Percentiles rank a stretch among this genome's conserved stretches.
phyloP scores from a whole-genome alignment of 2,113 vertebrate species.

The Dascyllus trimaculatus region DNA sequence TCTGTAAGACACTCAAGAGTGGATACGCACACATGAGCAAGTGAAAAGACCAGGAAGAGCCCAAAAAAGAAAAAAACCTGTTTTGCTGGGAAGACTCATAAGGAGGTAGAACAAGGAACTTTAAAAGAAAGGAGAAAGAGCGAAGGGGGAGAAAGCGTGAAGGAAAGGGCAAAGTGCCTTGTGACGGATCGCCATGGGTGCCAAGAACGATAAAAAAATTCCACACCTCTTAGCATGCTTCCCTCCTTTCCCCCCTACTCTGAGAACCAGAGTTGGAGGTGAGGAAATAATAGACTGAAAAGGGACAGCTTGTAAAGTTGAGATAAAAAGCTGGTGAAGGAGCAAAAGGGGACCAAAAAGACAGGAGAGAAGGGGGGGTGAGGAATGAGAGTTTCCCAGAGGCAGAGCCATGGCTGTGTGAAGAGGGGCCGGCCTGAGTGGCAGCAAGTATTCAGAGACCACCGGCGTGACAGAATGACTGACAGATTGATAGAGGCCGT shows the following conservation, averaged over 20 bases:
- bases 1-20: slow-evolving; percentile 19
- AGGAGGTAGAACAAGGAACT: slow-evolving; percentile 47
- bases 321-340: slow-evolving; percentile 80
- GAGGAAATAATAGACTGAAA: slow-evolving; percentile 84
- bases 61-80: slow-evolving; percentile 10
- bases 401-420: slow-evolving; percentile 62
- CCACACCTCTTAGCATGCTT: slow-evolving; percentile 76
- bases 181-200: slow-evolving; percentile 78
- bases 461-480: slow-evolving; percentile 79
- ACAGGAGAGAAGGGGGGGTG: slow-evolving; percentile 33
- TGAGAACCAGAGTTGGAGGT: slow-evolving; percentile 66
- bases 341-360: slow-evolving; percentile 54
- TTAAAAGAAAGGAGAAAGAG: slow-evolving; percentile 23
- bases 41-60: slow-evolving; percentile 44
- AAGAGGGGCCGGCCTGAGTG: slow-evolving; percentile 75
- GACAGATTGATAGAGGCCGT: slow-evolving; percentile 82
- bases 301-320: slow-evolving; percentile 83
- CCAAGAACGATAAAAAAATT: slow-evolving; percentile 80
- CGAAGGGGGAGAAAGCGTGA: slow-evolving; percentile 42
- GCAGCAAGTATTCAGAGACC: slow-evolving; percentile 79
- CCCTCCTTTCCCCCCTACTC: slow-evolving; percentile 56
- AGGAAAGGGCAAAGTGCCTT: slow-evolving; percentile 73
- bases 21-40: slow-evolving; percentile 3
- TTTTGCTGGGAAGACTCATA: slow-evolving; percentile 45
- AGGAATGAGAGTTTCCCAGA: slow-evolving; percentile 75